These are phyloP conservation scores for Himalopsyche kuldschensis DNA, from an alignment of 2,888 invertebrate genomes.

Conservation along the genomic window DNA sequence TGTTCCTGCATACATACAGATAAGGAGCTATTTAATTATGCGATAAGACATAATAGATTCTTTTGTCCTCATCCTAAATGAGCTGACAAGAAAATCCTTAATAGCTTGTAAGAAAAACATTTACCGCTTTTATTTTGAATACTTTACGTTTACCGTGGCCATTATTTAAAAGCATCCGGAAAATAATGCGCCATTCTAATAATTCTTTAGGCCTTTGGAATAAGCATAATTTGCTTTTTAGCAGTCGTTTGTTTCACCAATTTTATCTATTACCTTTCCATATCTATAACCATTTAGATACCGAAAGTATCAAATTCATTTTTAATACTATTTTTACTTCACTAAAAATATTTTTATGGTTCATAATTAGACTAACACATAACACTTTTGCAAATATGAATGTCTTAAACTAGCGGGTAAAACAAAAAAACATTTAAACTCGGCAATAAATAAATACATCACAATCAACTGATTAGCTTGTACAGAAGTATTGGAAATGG, in stretches of 20 bases:
- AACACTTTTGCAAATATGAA: too few relatives aligned
- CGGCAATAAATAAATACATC: too few relatives aligned
- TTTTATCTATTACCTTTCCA: neutral
- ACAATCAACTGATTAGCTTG: too few relatives aligned
- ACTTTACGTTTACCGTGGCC: neutral
- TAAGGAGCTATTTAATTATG: neutral
- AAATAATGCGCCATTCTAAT: neutral
- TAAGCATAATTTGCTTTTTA: neutral
- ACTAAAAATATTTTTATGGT: too few relatives aligned
- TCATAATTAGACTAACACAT: too few relatives aligned
- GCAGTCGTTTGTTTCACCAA: neutral
- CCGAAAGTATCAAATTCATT: too few relatives aligned
- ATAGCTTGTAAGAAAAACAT: neutral
- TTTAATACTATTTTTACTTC: too few relatives aligned
- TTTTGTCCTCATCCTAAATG: neutral
- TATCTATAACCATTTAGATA: neutral
- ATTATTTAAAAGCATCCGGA: neutral
- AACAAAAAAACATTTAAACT: too few relatives aligned
- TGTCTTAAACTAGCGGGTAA: too few relatives aligned
- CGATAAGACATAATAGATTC: constrained; percentile 2
- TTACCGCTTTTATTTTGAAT: neutral
- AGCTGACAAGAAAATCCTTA: neutral
- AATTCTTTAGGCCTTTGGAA: neutral
- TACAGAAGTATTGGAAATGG: too few relatives aligned
- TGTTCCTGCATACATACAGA: neutral